Evolutionary conservation across 2,113 vertebrate genomes (phyloP).

Genomic region (Plecturocebus donacophilus): DNA sequence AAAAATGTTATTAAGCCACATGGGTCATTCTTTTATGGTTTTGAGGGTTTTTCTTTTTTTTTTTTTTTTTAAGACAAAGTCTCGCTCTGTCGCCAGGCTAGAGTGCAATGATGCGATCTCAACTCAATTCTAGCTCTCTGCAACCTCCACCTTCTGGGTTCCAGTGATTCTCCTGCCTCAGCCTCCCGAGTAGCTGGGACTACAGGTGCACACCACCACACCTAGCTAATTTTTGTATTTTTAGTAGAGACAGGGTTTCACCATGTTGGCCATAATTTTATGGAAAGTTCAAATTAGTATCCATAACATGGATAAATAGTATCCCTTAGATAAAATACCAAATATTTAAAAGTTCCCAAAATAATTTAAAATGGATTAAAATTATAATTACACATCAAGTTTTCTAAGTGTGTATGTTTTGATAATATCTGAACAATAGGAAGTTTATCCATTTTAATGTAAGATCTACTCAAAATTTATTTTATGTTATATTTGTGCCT

Average conservation of each 20-base stretch:
- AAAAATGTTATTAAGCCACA: background rate
- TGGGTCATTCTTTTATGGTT: background rate
- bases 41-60: background rate
- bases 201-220: no score
- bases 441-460: background rate
- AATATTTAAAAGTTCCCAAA: background rate
- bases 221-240: no score
- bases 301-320: background rate
- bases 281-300: background rate
- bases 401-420: background rate
- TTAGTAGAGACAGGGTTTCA: no score
- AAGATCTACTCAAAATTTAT: background rate
- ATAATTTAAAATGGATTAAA: conserved; percentile 1
- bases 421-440: background rate
- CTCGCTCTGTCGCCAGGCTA: no score
- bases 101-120: no score
- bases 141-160: no score
- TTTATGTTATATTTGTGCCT: background rate
- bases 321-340: background rate
- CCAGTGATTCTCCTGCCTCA: no score
- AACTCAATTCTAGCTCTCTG: no score
- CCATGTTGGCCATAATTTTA: background rate
- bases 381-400: background rate
- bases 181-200: no score
- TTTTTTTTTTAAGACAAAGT: no score